These are phyloP conservation scores for Chaunax sp. DNA, from an alignment of 2,797 vertebrate genomes.

Conservation along the genomic window DNA sequence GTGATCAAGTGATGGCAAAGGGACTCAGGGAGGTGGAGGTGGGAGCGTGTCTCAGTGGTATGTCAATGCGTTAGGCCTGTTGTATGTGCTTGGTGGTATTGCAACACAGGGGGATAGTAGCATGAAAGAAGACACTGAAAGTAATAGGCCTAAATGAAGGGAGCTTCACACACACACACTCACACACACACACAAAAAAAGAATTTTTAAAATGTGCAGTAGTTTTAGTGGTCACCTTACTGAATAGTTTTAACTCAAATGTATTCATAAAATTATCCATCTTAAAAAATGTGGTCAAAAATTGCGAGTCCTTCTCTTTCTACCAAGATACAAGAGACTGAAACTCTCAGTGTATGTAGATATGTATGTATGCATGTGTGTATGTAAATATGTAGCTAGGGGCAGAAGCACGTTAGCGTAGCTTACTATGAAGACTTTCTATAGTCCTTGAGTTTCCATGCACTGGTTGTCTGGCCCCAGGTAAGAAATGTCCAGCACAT, in stretches of 20 bases:
- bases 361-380: neutral
- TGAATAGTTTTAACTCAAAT: no score
- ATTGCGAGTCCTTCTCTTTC: neutral
- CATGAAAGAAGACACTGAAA: no score
- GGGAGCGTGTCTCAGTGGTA: no score
- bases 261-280: neutral
- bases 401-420: neutral
- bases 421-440: neutral
- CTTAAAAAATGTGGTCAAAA: neutral
- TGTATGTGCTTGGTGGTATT: no score
- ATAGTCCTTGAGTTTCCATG: neutral
- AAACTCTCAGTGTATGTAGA: no score
- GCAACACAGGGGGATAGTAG: no score
- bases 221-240: no score
- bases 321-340: neutral
- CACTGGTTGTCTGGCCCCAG: neutral
- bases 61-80: no score
- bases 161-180: no score
- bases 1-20: slow-evolving; percentile 37
- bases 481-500: neutral
- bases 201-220: no score
- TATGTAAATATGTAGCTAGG: neutral
- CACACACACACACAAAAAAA: no score
- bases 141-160: no score
- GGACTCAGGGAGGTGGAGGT: slow-evolving; percentile 16